Percentiles rank a stretch among this genome's conserved stretches.
Conservation (phyloP, 2,797 vertebrate species). For the Esox masquinongy region DNA sequence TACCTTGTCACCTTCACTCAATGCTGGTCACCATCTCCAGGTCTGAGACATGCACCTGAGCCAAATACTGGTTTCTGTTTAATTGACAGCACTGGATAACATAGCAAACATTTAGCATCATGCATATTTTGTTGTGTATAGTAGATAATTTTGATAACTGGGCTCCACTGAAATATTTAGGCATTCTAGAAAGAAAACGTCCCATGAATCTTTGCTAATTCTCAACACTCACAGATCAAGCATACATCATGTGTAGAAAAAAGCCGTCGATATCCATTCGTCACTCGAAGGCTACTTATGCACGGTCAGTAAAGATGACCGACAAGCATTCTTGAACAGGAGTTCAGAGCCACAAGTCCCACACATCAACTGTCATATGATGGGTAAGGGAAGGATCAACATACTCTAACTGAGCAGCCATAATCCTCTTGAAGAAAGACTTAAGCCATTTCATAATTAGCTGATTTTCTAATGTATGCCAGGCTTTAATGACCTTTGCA, state of each 20-base stretch:
- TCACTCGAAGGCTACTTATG: conserved; percentile 56
- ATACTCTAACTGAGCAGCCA: conserved; percentile 76
- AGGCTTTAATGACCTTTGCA: conserved; percentile 79
- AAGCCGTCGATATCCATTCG: conserved; percentile 24
- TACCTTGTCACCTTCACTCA: conserved; percentile 6
- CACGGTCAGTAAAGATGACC: conserved; percentile 72
- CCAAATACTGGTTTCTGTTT: neutral
- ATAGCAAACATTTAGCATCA: too few relatives aligned
- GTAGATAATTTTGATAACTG: too few relatives aligned
- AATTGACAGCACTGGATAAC: neutral
- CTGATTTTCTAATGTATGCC: conserved; percentile 78
- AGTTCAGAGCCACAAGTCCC: conserved; percentile 72
- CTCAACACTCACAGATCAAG: neutral
- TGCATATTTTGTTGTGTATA: too few relatives aligned
- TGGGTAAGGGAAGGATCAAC: conserved; percentile 71
- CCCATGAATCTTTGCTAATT: neutral
- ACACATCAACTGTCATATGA: conserved; percentile 73
- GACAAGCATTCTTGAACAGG: conserved; percentile 73
- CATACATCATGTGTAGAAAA: neutral
- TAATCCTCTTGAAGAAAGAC: conserved; percentile 79
- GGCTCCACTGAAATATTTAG: too few relatives aligned
- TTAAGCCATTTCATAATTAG: conserved; percentile 84
- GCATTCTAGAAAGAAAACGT: neutral
- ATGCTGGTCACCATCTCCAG: conserved; percentile 2
- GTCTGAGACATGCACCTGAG: neutral